Conservation (phyloP, 2,797 vertebrate species). For the Notoglanidium macrostoma region DNA sequence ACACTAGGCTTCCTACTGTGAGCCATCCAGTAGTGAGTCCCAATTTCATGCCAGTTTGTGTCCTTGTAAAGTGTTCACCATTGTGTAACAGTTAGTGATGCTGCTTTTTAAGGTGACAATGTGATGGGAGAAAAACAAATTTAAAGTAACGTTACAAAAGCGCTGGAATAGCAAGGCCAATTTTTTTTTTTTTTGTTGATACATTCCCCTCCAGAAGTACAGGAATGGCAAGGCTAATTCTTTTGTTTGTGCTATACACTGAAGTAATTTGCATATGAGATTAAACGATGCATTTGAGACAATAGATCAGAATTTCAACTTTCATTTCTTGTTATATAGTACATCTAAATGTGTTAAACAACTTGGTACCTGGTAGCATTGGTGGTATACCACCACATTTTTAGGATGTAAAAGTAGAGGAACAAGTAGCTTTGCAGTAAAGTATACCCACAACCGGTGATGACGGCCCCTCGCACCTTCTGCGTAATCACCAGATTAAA, state of each 20-base stretch:
- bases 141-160: not conserved
- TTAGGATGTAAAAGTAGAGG: not conserved
- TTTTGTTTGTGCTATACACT: not conserved
- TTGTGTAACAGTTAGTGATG: not conserved
- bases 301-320: not conserved
- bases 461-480: no score
- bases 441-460: no score
- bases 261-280: not conserved
- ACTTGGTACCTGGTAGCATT: not conserved
- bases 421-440: not conserved
- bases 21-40: not conserved
- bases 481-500: no score
- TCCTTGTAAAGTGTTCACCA: not conserved
- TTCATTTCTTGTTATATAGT: not conserved
- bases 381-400: not conserved
- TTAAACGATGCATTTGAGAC: not conserved
- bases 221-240: not conserved
- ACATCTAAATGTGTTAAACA: not conserved
- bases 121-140: not conserved
- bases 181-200: not conserved
- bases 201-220: no score
- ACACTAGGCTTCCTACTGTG: not conserved
- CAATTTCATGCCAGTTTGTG: not conserved
- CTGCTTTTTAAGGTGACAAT: not conserved
- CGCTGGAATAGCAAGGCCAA: not conserved